A percentile compares a stretch with the other conserved stretches of the same genome.
These are phyloP conservation scores for Linurgus olivaceus DNA, from an alignment of 2,797 vertebrate species.

Conservation along the genomic window DNA sequence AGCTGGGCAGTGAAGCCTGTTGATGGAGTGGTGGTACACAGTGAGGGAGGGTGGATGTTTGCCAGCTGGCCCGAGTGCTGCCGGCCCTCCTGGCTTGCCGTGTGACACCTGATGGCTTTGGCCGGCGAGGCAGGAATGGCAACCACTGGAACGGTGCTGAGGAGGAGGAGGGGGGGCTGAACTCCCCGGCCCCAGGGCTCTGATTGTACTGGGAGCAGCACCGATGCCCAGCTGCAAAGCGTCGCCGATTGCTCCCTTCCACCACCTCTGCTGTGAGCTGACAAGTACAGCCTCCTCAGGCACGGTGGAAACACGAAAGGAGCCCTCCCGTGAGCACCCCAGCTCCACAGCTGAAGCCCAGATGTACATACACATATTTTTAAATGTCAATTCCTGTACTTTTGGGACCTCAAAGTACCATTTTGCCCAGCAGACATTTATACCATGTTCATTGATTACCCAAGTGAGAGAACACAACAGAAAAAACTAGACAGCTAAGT, in stretches of 20 bases:
- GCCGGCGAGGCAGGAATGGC: neutral
- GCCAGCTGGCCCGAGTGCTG: neutral
- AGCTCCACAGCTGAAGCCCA: neutral
- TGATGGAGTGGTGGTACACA: neutral
- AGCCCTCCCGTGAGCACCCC: neutral
- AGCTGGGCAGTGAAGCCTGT: neutral
- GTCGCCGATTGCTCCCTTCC: neutral
- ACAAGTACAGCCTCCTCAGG: neutral
- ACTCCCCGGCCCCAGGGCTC: accelerated
- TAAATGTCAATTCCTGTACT: slow-evolving; percentile 33
- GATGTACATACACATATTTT: neutral
- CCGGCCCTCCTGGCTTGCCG: neutral
- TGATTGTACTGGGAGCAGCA: neutral
- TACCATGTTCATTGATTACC: slow-evolving; percentile 49
- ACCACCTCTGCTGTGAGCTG: neutral
- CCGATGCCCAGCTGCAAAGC: neutral
- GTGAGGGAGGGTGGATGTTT: neutral
- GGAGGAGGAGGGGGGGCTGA: neutral
- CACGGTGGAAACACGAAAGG: neutral
- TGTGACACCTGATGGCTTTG: neutral
- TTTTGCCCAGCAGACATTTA: slow-evolving; percentile 58
- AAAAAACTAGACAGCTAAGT: neutral
- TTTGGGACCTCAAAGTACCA: slow-evolving; percentile 28
- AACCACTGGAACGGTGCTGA: neutral
- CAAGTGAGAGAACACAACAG: slow-evolving; percentile 34